Evolutionary conservation across 2,888 invertebrate genomes (phyloP).

Genomic region (Sipunculus nudus): DNA sequence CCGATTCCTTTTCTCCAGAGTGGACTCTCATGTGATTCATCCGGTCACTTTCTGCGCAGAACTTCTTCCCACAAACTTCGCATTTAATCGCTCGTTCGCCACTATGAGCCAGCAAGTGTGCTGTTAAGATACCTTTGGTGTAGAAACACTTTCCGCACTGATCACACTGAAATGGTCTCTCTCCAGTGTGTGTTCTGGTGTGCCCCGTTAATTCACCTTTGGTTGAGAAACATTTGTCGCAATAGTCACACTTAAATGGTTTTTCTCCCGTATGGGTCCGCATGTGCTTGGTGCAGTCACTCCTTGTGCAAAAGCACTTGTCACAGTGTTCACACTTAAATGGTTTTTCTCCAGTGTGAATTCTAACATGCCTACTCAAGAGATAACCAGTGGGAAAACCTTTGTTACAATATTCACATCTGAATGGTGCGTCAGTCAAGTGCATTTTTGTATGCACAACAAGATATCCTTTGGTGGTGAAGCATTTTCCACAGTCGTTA

Average conservation of each 20-base stretch:
- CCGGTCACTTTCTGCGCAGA: too few relatives aligned
- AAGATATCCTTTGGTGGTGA: too few relatives aligned
- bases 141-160: constrained; percentile 7
- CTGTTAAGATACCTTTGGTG: background rate
- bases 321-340: too few relatives aligned
- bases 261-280: background rate
- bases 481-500: background rate
- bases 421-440: background rate
- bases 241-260: constrained; percentile 1
- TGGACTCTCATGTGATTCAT: too few relatives aligned
- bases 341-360: constrained; percentile 1
- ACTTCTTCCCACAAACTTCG: too few relatives aligned
- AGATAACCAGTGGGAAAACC: background rate
- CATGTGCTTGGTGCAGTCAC: background rate
- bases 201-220: background rate
- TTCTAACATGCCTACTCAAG: background rate
- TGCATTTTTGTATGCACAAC: background rate
- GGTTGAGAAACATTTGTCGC: background rate
- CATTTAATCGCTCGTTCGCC: too few relatives aligned
- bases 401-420: background rate
- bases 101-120: too few relatives aligned
- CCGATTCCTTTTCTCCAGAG: too few relatives aligned
- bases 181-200: constrained; percentile 4
- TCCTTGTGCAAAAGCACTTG: background rate
- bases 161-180: background rate